phyloP scores from a whole-genome alignment of 2,113 vertebrate species.

The Dipodomys merriami region DNA sequence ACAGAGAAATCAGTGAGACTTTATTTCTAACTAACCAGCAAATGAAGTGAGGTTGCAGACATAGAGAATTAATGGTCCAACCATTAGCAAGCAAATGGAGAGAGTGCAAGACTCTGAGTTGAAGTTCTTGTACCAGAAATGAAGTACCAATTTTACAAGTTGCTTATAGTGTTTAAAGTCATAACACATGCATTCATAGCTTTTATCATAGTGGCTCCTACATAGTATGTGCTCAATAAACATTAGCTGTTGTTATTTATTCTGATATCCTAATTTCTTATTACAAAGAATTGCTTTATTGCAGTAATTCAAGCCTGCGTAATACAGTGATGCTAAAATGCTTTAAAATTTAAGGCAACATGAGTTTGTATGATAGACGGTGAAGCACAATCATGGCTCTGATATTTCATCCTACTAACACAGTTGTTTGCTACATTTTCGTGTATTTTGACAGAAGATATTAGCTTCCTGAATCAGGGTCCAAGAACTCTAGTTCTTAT shows the following conservation, averaged over 20 bases:
- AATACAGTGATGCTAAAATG: neutral
- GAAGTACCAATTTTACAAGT: too few relatives aligned
- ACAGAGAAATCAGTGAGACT: too few relatives aligned
- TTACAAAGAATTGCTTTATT: constrained; percentile 18
- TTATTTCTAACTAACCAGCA: too few relatives aligned
- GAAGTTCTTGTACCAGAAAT: too few relatives aligned
- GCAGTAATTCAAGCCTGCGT: neutral
- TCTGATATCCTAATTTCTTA: neutral
- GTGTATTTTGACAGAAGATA: neutral
- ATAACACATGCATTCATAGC: neutral
- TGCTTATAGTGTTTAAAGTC: too few relatives aligned
- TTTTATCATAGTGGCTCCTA: constrained; percentile 16
- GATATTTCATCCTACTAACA: neutral
- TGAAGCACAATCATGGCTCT: neutral
- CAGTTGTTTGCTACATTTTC: neutral
- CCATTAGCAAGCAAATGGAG: too few relatives aligned
- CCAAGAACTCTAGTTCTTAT: neutral
- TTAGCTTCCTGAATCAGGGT: neutral
- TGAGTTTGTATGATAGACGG: neutral
- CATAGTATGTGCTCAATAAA: neutral
- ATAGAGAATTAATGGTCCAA: too few relatives aligned
- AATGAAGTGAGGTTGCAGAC: too few relatives aligned
- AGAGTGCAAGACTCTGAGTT: too few relatives aligned
- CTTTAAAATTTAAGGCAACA: neutral
- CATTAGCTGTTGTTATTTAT: neutral